Percentiles rank a stretch among this genome's conserved stretches.
Conservation (phyloP, 2,113 vertebrate species). For the Centropus unirufus region DNA sequence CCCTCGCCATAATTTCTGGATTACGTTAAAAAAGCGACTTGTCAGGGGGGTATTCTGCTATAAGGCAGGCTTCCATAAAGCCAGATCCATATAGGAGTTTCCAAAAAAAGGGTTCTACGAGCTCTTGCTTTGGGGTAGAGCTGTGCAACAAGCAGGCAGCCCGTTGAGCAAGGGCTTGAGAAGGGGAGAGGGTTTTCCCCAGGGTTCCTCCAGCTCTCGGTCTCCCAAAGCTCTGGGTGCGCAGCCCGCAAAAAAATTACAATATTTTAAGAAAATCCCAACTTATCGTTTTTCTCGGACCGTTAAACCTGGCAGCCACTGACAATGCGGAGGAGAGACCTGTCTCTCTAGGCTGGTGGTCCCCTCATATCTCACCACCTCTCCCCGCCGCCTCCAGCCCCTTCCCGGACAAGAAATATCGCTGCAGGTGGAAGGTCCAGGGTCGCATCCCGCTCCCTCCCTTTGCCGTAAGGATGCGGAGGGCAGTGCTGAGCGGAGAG, state of each 20-base stretch:
- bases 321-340: neutral
- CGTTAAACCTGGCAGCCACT: neutral
- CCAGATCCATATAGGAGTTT: neutral
- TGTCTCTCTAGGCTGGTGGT: neutral
- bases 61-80: neutral
- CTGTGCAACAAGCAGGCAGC: conserved; percentile 13
- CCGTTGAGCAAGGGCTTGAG: neutral
- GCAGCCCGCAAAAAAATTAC: neutral
- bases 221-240: neutral
- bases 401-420: neutral
- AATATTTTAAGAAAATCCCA: too few species aligned
- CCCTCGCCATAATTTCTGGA: neutral
- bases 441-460: too few species aligned
- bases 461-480: neutral
- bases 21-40: neutral
- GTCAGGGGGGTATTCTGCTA: neutral
- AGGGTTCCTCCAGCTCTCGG: neutral
- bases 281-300: neutral
- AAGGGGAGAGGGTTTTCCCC: neutral
- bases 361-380: neutral
- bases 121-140: neutral
- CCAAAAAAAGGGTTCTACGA: neutral
- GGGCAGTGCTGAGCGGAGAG: neutral
- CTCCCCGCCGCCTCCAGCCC: neutral
- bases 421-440: too few species aligned